Percentiles rank a stretch among this genome's conserved stretches.
Evolutionary conservation across 2,797 vertebrate species (phyloP).

Genomic region (Alouatta caraya): DNA sequence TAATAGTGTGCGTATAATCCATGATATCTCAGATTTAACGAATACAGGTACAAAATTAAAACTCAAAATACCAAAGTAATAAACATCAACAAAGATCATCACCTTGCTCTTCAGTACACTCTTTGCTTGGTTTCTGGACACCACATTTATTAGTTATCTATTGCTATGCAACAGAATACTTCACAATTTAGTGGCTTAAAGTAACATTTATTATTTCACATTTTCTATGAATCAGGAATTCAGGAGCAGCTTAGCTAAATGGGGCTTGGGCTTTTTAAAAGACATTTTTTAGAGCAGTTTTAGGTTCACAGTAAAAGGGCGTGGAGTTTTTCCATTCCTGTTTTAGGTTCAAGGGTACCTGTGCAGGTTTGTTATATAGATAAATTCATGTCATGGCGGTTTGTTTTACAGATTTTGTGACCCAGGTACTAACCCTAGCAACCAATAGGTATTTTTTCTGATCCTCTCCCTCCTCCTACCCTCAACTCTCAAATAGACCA

Average conservation of each 20-base stretch:
- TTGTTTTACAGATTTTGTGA: background rate
- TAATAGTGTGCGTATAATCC: background rate
- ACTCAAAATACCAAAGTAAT: background rate
- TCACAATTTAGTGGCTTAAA: background rate
- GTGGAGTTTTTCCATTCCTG: background rate
- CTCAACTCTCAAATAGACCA: background rate
- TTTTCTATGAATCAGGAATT: background rate
- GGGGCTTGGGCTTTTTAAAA: background rate
- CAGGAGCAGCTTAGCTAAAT: background rate
- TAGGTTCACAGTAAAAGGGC: background rate
- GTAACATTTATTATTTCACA: background rate
- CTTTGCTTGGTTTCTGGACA: background rate
- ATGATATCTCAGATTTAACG: background rate
- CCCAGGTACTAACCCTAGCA: background rate
- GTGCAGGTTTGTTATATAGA: background rate
- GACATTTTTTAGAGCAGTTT: background rate
- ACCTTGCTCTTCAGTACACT: background rate
- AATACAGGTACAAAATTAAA: background rate
- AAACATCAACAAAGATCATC: background rate
- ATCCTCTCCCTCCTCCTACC: background rate
- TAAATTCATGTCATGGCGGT: background rate
- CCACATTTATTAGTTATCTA: background rate
- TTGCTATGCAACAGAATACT: background rate
- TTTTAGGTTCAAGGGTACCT: background rate
- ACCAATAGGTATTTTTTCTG: background rate